These are phyloP conservation scores for Nanorana parkeri DNA, from an alignment of 2,113 vertebrate species.

Conservation along the genomic window DNA sequence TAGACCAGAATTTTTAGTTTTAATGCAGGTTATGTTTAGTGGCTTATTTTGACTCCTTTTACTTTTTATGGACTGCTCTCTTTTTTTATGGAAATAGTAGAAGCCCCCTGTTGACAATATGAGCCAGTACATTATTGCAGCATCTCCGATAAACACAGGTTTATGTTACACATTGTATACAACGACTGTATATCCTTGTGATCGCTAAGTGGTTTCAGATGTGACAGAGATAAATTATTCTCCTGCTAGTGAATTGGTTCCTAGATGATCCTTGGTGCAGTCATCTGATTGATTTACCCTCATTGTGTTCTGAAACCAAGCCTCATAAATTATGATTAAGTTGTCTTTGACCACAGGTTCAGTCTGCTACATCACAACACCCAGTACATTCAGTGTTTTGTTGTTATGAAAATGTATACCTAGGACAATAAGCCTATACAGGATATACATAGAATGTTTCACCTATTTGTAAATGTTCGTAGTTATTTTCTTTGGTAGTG, in stretches of 20 bases:
- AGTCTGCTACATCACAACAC: neutral
- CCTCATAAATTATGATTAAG: slow-evolving; percentile 40
- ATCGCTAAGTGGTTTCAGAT: slow-evolving; percentile 54
- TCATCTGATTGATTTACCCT: slow-evolving; percentile 46
- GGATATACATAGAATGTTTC: too few relatives aligned
- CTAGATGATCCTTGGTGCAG: slow-evolving; percentile 23
- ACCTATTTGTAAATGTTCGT: too few relatives aligned
- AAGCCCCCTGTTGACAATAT: slow-evolving; percentile 13
- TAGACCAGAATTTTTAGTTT: too few relatives aligned
- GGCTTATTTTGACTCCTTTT: too few relatives aligned
- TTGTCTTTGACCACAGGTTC: slow-evolving; percentile 44
- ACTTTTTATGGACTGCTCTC: too few relatives aligned
- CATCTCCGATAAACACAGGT: neutral
- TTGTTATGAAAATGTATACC: neutral
- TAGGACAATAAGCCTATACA: too few relatives aligned
- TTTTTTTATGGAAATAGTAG: neutral
- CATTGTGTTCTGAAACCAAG: slow-evolving; percentile 10
- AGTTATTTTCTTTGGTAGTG: too few relatives aligned
- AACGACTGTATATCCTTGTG: slow-evolving; percentile 24
- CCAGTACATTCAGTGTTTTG: neutral
- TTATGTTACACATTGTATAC: slow-evolving; percentile 32
- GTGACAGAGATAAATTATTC: slow-evolving; percentile 55
- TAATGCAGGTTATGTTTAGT: too few relatives aligned
- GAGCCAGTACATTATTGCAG: neutral
- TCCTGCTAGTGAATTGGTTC: slow-evolving; percentile 37